Base-by-base conservation (phyloP, 1,140 invertebrate species). In the Holcopasites calliopsidis region DNA sequence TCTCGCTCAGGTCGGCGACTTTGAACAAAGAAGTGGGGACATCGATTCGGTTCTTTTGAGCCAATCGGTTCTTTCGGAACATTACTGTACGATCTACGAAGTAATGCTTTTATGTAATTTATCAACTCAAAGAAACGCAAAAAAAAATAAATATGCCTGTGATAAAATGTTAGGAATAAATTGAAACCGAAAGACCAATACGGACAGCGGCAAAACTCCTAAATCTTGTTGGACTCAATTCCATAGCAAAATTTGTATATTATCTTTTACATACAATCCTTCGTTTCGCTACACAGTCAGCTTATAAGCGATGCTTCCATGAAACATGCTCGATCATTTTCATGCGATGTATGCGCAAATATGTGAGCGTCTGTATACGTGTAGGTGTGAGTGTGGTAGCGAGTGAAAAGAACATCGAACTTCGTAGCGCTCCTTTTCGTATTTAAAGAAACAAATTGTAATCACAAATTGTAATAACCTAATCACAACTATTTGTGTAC, bases 301-400 rank as follows among this genome's bases (percentile, higher is more conserved):
- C 69, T 72, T 62, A 72, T 72, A 72, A 72, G 69, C 69, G 69
- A 72, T 72, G 69, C 69, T 40, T 72, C 69, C 69, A 72, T 72
- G 69, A 72, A 72, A 72, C 69, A 72, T 72, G 69, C 69, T 72
- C 57, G 69, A 28, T 62, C 58, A 72, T 31, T 72, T 62, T 62
- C 69, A 72, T 72, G 69, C 69, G 58, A 68, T 52, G 69, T 72
- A 72, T 72, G 69, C 69, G 62, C 10, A 61, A 33, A 21, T 44
- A 10, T 49, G 16, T 47, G 6, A 16, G 13, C 47, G 2, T 47
- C 1, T 8, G 16, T 31, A 16, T 47, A 21, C 23, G 42, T 64
- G 0, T 8, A 8, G 31, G 6, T 35, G 10, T 18, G 38, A 23
- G n/a, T 31, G 44, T 40, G 23, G 31, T 16, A 8, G 35, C 35